These are phyloP conservation scores for Himalopsyche kuldschensis DNA, from an alignment of 2,888 invertebrate species.

Conservation along the genomic window DNA sequence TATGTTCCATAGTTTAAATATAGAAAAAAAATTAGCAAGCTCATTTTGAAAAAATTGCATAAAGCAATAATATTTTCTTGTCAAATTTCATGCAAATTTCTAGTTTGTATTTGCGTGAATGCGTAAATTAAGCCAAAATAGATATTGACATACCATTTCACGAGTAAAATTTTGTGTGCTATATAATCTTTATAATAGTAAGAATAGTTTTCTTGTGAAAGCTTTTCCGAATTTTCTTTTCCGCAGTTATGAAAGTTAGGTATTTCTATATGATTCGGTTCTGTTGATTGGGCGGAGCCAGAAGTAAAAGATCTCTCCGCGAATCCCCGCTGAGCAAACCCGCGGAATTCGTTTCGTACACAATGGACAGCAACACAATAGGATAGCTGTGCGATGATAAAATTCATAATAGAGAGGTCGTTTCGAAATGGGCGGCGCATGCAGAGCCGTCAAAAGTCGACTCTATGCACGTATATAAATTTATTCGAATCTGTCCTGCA, in stretches of 20 bases:
- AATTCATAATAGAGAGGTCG: neutral
- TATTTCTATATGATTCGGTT: neutral
- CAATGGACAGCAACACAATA: conserved; percentile 21
- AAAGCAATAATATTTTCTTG: no score
- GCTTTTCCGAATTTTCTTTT: neutral
- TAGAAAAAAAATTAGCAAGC: no score
- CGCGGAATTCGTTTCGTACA: conserved; percentile 4
- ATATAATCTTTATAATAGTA: no score
- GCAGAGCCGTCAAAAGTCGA: neutral
- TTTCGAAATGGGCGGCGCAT: neutral
- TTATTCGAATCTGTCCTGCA: neutral
- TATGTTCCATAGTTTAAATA: no score
- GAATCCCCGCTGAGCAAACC: conserved; percentile 2
- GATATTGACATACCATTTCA: no score
- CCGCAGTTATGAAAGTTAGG: neutral
- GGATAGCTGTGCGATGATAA: neutral
- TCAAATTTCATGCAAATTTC: no score
- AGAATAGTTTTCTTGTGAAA: no score
- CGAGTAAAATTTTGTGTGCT: no score
- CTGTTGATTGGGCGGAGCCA: conserved; percentile 10
- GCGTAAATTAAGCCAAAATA: no score
- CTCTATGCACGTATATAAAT: neutral
- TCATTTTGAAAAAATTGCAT: no score
- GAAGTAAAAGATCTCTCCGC: neutral
- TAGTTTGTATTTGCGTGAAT: no score